Evolutionary conservation across 2,797 vertebrate species (phyloP).

Genomic region (Rhynchotus rufescens): DNA sequence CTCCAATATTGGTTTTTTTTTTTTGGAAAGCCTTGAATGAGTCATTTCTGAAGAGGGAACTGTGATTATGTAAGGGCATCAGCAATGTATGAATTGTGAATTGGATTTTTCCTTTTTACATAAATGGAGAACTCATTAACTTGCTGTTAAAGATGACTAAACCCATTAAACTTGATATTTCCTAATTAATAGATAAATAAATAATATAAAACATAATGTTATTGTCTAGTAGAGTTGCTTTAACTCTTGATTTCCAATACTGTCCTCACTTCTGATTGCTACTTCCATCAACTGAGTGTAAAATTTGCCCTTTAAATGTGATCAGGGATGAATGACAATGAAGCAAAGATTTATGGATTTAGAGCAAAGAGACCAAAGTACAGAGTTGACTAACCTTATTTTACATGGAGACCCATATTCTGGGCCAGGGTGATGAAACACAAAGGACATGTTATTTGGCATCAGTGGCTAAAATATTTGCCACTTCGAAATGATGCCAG

Average conservation of each 20-base stretch:
- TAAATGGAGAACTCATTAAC: slow-evolving; percentile 27
- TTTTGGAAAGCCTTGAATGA: background rate
- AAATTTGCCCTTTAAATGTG: background rate
- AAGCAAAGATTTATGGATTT: background rate
- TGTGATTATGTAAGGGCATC: background rate
- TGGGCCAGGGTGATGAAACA: background rate
- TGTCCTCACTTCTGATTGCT: background rate
- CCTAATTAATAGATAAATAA: background rate
- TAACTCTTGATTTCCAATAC: background rate
- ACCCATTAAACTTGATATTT: background rate
- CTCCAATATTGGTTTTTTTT: background rate
- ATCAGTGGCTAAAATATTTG: background rate
- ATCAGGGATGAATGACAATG: background rate
- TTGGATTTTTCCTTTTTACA: background rate
- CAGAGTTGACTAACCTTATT: background rate
- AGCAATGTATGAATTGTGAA: background rate
- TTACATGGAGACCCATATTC: background rate
- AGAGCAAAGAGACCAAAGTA: background rate
- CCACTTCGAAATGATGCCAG: background rate
- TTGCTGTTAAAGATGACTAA: slow-evolving; percentile 22
- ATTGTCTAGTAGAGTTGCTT: background rate
- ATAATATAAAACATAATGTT: background rate
- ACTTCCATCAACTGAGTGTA: background rate
- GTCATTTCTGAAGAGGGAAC: background rate
- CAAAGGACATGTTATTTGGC: background rate